phyloP scores from a whole-genome alignment of 2,888 invertebrate species.

The Gymnocheta viridis region DNA sequence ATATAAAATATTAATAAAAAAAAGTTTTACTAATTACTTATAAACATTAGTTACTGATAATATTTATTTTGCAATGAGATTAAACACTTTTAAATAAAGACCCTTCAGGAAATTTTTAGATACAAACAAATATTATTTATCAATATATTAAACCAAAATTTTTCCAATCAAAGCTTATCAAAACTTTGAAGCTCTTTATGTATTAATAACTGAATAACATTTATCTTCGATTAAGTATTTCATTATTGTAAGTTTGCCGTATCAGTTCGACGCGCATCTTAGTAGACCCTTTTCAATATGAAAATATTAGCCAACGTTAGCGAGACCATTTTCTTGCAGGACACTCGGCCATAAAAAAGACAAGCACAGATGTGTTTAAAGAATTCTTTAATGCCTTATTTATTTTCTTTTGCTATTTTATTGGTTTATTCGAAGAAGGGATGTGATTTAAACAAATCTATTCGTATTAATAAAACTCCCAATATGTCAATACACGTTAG shows the following conservation, averaged over 20 bases:
- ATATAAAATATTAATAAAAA: too few relatives aligned
- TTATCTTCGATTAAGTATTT: too few relatives aligned
- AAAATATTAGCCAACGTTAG: not conserved
- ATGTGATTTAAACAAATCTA: conserved; percentile 44
- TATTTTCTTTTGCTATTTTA: not conserved
- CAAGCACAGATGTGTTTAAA: conserved; percentile 51
- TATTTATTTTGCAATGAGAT: too few relatives aligned
- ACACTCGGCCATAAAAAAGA: conserved; percentile 22
- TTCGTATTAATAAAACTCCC: conserved; percentile 49
- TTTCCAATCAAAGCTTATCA: too few relatives aligned
- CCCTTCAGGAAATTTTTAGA: too few relatives aligned
- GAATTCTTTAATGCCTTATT: not conserved
- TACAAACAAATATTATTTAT: too few relatives aligned
- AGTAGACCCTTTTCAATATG: conserved; percentile 54
- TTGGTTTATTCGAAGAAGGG: conserved; percentile 3
- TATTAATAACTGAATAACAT: too few relatives aligned
- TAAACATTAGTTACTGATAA: too few relatives aligned
- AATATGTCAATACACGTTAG: conserved; percentile 53
- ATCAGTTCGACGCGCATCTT: not conserved
- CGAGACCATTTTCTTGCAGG: conserved; percentile 52
- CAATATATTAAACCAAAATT: too few relatives aligned
- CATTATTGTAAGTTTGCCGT: not conserved
- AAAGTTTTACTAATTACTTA: too few relatives aligned
- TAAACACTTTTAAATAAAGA: too few relatives aligned
- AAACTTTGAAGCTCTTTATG: too few relatives aligned